phyloP scores from a whole-genome alignment of 2,888 invertebrate genomes.

The Sclerodermus sp. region DNA sequence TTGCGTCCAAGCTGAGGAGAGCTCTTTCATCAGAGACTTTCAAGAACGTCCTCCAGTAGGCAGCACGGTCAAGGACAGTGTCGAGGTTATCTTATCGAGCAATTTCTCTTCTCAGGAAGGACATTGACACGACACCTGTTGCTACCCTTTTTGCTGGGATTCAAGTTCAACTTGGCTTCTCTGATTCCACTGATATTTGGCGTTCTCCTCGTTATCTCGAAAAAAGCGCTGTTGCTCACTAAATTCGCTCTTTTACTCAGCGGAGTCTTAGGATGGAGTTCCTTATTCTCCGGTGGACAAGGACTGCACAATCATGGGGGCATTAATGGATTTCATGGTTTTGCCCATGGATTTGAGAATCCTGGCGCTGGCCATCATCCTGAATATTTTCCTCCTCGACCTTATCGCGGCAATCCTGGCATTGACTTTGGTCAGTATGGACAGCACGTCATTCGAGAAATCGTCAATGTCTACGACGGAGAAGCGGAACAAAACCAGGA shows the following conservation, averaged over 20 bases:
- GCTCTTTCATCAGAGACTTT: constrained; percentile 14
- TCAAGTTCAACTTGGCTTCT: constrained; percentile 78
- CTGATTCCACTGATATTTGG: constrained; percentile 75
- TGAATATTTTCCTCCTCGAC: constrained; percentile 24
- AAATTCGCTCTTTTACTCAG: constrained; percentile 74
- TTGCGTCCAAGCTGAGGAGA: constrained; percentile 17
- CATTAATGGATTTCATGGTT: constrained; percentile 15
- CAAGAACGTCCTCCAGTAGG: constrained; percentile 29
- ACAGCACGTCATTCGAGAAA: constrained; percentile 46
- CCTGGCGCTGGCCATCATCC: constrained; percentile 23
- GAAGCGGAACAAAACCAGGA: constrained; percentile 21
- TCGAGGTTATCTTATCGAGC: not conserved
- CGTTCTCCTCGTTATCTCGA: constrained; percentile 70
- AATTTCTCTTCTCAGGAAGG: constrained; percentile 65
- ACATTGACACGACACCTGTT: constrained; percentile 71
- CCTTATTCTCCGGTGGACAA: constrained; percentile 46
- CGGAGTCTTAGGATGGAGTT: constrained; percentile 66
- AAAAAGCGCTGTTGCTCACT: constrained; percentile 75
- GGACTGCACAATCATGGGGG: constrained; percentile 18
- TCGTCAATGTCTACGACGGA: constrained; percentile 49
- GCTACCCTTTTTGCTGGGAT: constrained; percentile 76
- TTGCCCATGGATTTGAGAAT: constrained; percentile 17
- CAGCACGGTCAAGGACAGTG: constrained; percentile 47
- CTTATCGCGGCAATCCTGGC: constrained; percentile 27
- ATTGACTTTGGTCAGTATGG: constrained; percentile 28